Percentiles rank a stretch among this genome's conserved stretches.
These are phyloP conservation scores for Bibio marci DNA, from an alignment of 2,888 invertebrate species.

Conservation along the genomic window DNA sequence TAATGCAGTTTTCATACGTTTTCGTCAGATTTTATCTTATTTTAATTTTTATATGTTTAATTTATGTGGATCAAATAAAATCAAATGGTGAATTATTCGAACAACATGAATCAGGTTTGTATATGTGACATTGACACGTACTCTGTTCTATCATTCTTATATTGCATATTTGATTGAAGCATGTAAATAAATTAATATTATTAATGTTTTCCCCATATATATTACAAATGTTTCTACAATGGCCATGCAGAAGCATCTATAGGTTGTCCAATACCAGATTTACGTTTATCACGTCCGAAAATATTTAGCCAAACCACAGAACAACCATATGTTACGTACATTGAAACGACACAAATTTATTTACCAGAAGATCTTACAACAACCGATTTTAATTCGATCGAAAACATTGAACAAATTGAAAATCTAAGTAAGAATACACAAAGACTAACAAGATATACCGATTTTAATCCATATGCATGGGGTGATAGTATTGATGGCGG, in stretches of 20 bases:
- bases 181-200: no score
- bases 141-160: no score
- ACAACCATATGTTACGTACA: constrained; percentile 25
- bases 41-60: no score
- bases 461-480: constrained; percentile 23
- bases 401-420: constrained; percentile 25
- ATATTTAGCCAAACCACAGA: constrained; percentile 20
- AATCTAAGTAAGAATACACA: constrained; percentile 14
- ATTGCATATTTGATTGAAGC: no score
- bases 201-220: no score
- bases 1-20: no score
- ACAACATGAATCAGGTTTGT: no score
- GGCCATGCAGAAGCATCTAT: constrained; percentile 27
- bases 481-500: constrained; percentile 1
- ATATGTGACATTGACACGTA: no score
- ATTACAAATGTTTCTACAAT: no score
- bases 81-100: no score
- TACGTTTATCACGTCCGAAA: constrained; percentile 24
- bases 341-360: constrained; percentile 26
- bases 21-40: no score
- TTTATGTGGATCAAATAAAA: no score
- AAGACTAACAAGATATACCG: constrained; percentile 13
- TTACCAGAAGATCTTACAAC: constrained; percentile 28
- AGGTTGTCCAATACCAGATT: constrained; percentile 28
- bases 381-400: constrained; percentile 25